Base-by-base conservation (phyloP, 1,140 invertebrate species). In the Calephelis virginiensis region DNA sequence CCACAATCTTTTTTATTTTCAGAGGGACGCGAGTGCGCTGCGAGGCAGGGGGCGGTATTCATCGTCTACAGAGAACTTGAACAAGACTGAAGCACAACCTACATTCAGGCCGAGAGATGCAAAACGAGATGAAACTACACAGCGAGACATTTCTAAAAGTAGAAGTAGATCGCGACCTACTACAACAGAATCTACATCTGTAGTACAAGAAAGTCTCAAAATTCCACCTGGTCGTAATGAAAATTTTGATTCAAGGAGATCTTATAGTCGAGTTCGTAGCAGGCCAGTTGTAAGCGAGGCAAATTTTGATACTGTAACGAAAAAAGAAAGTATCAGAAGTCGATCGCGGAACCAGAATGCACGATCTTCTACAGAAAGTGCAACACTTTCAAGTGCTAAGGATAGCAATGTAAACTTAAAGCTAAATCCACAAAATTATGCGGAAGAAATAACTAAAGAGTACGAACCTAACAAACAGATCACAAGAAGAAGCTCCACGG, bases 231-330 rank as follows among this genome's bases (percentile, higher is more conserved):
- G 64, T 71, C 71, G 69, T 60, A 84, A 74, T 69, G 85, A 86
- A 77, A 78, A 81, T 76, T 87, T 84, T 64, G 81, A 89, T 69
- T 85, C 81, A 6, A 83, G 81, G 81, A 89, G 78, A 69, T 82
- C 80, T 43, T 74, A 73, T 56, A 81, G 72, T 72, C 80, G 86
- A 69, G 72, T 81, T 17, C 81, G 86, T 13, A 85, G 75, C 56
- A 76, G 74, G 66, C 70, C 76, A 28, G 63, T 62, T 37, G 71
- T 78, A 60, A 78, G 70, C 14, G 78, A 83, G 69, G 65, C 63
- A 64, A 81, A 69, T 47, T 76, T 74, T 53, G 81, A 76, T 64
- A 74, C 75, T 28, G 73, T 75, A 11, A 37, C 66, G 48, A 77
- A 64, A 45, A 81, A 73, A 74, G 76, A 81, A 40, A 77, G 68